A percentile compares a stretch with the other conserved stretches of the same genome.
Evolutionary conservation across 2,888 invertebrate species (phyloP).

Genomic region (Eudemis profundana): DNA sequence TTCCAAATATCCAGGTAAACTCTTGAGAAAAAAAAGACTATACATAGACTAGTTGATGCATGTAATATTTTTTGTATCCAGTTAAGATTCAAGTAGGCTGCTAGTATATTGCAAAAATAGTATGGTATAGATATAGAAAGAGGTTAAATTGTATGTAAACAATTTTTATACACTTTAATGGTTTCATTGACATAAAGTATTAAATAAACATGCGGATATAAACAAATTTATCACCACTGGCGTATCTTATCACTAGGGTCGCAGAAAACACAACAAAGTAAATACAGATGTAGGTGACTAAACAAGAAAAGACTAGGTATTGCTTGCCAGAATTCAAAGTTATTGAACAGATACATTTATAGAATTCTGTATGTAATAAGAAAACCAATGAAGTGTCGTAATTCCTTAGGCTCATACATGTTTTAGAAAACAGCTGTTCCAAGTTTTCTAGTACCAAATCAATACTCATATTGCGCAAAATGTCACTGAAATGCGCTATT

Average conservation of each 20-base stretch:
- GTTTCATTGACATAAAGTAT: slow-evolving; percentile 40
- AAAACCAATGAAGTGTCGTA: slow-evolving; percentile 48
- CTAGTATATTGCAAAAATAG: no score
- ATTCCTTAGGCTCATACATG: slow-evolving; percentile 51
- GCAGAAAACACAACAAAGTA: slow-evolving; percentile 29
- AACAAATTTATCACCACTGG: slow-evolving; percentile 32
- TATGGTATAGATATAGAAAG: no score
- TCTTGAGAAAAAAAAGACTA: no score
- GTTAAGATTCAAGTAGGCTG: no score
- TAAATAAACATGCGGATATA: slow-evolving; percentile 38
- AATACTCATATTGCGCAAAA: slow-evolving; percentile 84
- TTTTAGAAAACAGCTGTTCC: slow-evolving; percentile 80
- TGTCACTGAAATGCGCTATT: slow-evolving; percentile 78
- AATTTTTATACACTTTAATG: slow-evolving; percentile 6
- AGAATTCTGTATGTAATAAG: slow-evolving; percentile 29
- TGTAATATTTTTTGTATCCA: no score
- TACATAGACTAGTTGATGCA: no score
- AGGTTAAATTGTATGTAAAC: no score
- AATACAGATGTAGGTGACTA: slow-evolving; percentile 6
- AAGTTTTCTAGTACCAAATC: slow-evolving; percentile 78
- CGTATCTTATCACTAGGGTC: slow-evolving; percentile 40
- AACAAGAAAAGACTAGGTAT: slow-evolving; percentile 18
- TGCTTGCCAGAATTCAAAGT: background rate
- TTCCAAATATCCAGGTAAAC: no score
- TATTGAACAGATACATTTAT: background rate